Evolutionary conservation across 2,888 invertebrate species (phyloP).

Genomic region (Eueremaeus valkanovi): DNA sequence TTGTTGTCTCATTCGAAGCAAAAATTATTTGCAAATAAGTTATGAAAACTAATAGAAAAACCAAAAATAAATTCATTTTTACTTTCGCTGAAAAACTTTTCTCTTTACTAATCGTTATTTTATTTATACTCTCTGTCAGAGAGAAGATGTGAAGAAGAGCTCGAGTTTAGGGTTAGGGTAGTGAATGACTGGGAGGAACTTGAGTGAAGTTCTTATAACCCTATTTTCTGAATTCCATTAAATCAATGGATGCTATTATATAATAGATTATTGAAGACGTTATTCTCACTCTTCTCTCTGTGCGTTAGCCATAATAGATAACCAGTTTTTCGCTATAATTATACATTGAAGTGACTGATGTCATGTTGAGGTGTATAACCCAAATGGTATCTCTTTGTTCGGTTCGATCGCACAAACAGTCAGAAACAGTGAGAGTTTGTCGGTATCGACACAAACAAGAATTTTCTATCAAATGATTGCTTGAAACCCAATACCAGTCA

Average conservation of each 20-base stretch:
- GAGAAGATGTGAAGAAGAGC: background rate
- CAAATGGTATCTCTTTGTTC: background rate
- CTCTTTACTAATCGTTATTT: too few species aligned
- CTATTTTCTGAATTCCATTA: background rate
- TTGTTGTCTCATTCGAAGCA: background rate
- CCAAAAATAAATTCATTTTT: background rate
- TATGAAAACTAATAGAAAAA: background rate
- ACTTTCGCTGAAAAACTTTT: too few species aligned
- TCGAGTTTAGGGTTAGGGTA: background rate
- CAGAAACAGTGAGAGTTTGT: background rate
- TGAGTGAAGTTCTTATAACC: background rate
- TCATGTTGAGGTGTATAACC: constrained; percentile 7
- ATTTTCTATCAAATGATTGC: background rate
- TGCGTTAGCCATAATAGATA: background rate
- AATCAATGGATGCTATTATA: background rate
- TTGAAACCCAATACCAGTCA: background rate
- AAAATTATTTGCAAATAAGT: background rate
- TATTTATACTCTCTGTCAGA: too few species aligned
- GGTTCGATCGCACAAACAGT: background rate
- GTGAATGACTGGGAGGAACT: background rate
- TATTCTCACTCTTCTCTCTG: background rate
- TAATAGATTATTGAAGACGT: background rate
- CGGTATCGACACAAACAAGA: background rate
- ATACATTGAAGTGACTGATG: background rate
- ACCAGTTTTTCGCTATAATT: background rate